Evolutionary conservation across 2,888 invertebrate species (phyloP).

Genomic region (Caprella mutica): DNA sequence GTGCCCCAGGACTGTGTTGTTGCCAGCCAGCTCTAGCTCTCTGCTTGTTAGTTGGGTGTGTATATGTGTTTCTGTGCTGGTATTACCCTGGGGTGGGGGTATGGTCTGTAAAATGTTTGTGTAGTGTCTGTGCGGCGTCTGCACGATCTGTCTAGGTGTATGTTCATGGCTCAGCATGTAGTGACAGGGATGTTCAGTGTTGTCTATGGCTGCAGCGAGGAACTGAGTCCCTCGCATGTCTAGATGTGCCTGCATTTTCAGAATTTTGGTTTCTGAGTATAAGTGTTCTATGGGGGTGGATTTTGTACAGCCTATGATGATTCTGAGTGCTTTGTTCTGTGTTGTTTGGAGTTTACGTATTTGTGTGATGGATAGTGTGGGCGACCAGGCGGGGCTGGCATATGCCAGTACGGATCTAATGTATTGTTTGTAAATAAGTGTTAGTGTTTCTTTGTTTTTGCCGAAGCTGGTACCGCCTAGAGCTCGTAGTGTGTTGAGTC

Average conservation of each 20-base stretch:
- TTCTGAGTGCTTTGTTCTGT: constrained; percentile 3
- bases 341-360: background rate
- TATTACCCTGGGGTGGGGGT: background rate
- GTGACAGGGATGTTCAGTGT: background rate
- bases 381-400: background rate
- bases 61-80: background rate
- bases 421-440: constrained; percentile 2
- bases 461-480: too few species aligned
- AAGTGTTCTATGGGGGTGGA: constrained; percentile 5
- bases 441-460: background rate
- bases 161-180: background rate
- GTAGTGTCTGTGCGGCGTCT: background rate
- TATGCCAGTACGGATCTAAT: background rate
- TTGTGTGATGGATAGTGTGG: background rate
- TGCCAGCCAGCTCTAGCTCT: background rate
- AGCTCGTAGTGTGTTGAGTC: too few species aligned
- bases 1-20: background rate
- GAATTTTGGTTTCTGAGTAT: constrained; percentile 11
- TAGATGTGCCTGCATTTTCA: constrained; percentile 1
- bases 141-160: background rate
- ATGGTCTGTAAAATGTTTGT: background rate
- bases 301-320: constrained; percentile 6
- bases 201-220: background rate
- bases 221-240: constrained; percentile 6
- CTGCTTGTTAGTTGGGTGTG: background rate